Evolutionary conservation across 2,113 vertebrate genomes (phyloP), one percentile per base, ranked within the genome.

Genomic region (Protobothrops flavoviridis): DNA sequence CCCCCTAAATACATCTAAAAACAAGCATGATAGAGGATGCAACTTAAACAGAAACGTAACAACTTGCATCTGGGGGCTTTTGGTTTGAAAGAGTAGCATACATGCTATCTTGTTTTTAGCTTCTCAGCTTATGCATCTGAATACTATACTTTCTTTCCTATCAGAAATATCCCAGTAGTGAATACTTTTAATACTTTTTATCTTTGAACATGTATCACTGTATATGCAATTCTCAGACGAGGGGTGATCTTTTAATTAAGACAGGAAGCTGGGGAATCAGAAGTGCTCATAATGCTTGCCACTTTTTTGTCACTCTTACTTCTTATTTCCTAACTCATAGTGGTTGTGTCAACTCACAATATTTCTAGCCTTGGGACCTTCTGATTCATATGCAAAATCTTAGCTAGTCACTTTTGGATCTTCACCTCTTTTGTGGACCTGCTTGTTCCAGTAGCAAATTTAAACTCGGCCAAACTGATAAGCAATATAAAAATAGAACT

Each of bases 1-100:
- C 91, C 96, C 96, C 91, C 91, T 95, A 97, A 97, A 96, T 96
- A 97, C 91, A 91, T 93, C 97, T 96, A 96, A 97, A 96, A 96
- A 94, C 93, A 61, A 52, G 92, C 86, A 20, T 94, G 45, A 48
- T 92, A 88, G 57, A 20, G 57, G 39, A 1, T 29, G 13, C 43
- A 61, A 39, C 89, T 93, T 93, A 89, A 87, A 50, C 4, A 26
- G 4, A 39, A 59, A 74, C 61, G 93, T 94, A 26, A 45, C 86
- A 56, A 45, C 48, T 92, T 95, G 86, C 88, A 5, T 92, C 48
- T 92, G 88, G 85, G 1, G 86, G 43, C 10, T 93, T 15, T 2
- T 29, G 64, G 39, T 52, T 33, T 81, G 50, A 20, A 69, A 33
- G 2, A 15, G 48, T 55, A 29, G 21, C 91, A 92, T 15, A 74